Conservation (phyloP, 1,140 invertebrate species). For the Pteromalus puparum region DNA sequence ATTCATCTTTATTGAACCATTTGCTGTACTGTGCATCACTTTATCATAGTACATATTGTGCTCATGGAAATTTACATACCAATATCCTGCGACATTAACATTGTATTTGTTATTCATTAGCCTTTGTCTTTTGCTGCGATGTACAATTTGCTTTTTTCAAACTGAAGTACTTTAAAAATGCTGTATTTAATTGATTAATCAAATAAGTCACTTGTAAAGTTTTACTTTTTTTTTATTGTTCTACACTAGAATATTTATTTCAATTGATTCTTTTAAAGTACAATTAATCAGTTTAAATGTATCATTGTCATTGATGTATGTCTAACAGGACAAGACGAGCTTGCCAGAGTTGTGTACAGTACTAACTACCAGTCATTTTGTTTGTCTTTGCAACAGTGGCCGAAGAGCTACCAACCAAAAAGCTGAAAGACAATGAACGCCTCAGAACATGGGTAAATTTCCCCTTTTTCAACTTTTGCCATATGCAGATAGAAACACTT, state of each 20-base stretch:
- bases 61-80: neutral
- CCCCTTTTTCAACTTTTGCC: slow-evolving; percentile 28
- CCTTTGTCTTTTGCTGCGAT: neutral
- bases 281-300: slow-evolving; percentile 14
- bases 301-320: slow-evolving; percentile 49
- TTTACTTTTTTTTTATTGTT: neutral
- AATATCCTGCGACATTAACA: neutral
- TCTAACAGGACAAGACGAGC: slow-evolving; percentile 63
- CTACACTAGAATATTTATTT: neutral
- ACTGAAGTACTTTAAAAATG: neutral
- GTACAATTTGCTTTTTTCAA: neutral
- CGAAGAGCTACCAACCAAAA: slow-evolving; percentile 49
- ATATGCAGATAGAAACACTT: slow-evolving; percentile 4
- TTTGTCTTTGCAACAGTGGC: slow-evolving; percentile 60
- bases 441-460: slow-evolving; percentile 84
- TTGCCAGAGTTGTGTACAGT: slow-evolving; percentile 56
- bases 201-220: neutral
- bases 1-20: neutral
- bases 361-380: slow-evolving; percentile 58
- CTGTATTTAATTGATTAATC: neutral
- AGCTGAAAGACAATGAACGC: slow-evolving; percentile 81
- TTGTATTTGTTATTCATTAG: neutral
- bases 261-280: slow-evolving; percentile 9
- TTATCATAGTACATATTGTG: neutral
- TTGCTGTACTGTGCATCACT: slow-evolving; percentile 3